Evolutionary conservation across 1,140 invertebrate species (phyloP), one percentile per base, ranked within the genome.

Genomic region (Hetaerina americana): DNA sequence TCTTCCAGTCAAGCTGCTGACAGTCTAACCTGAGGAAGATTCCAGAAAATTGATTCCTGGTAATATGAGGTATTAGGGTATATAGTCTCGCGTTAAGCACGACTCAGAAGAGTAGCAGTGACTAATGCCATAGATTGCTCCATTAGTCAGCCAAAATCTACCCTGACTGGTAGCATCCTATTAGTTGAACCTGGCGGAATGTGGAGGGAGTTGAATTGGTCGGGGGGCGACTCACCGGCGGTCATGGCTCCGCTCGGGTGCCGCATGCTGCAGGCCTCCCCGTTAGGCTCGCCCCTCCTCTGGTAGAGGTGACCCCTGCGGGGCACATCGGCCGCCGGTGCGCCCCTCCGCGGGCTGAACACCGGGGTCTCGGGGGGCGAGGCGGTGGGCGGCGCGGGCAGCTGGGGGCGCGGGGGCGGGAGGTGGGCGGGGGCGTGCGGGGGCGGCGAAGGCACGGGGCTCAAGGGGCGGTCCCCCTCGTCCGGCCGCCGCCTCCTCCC

Each of bases 301-400:
- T 24, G 22, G 29, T 69, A 49, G 5, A 49, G 26, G 40, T 72
- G 72, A 22, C 49, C 69, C 1, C 1, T 31, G 26, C 40, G 28
- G 22, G 26, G 71, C 66, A 27, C 27, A 25, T 26, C 24, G 0
- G 5, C 66, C 26, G 66, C 66, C 66, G 18, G 25, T 24, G 68
- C 25, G 71, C 72, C 74, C 76, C 81, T 79, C 81, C 81, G 69
- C 80, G 82, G 66, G 81, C 81, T 66, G 79, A 93, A 92, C 28
- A 92, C 90, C 5, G 91, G 90, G 10, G 91, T 92, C 82, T 92
- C 91, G 5, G 91, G 91, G 66, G 92, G 81, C 75, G 90, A 92
- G 68, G 73, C 77, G 22, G 68, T 22, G 49, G 73, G 66, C 5
- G 66, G 66, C 5, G 26, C 66, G n/a, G 66, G 22, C 5, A 26